Conservation (phyloP, 2,797 vertebrate genomes). For the Rhabdomys pumilio region DNA sequence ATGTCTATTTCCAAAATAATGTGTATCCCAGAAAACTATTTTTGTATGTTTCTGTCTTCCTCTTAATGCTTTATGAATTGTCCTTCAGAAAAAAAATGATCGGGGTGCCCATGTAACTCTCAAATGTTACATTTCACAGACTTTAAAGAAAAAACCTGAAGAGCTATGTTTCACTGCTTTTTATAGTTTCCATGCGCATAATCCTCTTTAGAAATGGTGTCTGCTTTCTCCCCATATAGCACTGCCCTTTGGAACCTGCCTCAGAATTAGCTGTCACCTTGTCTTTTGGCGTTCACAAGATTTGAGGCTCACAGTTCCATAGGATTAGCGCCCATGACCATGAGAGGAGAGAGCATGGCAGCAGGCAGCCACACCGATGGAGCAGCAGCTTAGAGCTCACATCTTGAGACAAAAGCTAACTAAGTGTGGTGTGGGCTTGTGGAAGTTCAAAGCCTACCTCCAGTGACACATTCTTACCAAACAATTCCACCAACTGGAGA, state of each 20-base stretch:
- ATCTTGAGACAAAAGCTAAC: not conserved
- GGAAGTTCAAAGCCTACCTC: not conserved
- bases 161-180: conserved; percentile 36
- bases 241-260: conserved; percentile 12
- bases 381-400: not conserved
- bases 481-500: not conserved
- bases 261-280: conserved; percentile 22
- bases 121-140: conserved; percentile 65
- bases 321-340: not conserved
- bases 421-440: not conserved
- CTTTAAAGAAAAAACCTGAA: conserved; percentile 31
- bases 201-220: conserved; percentile 28
- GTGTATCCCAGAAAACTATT: conserved; percentile 13
- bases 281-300: not conserved
- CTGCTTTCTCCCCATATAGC: not conserved
- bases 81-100: conserved; percentile 40
- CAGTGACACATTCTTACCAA: not conserved
- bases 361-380: not conserved
- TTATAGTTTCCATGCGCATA: conserved; percentile 27
- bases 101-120: conserved; percentile 25
- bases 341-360: no score
- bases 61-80: conserved; percentile 66
- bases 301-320: not conserved
- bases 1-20: conserved; percentile 49
- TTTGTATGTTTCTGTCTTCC: conserved; percentile 57